Evolutionary conservation across 2,888 invertebrate species (phyloP).

Genomic region (Zonitis immaculata): DNA sequence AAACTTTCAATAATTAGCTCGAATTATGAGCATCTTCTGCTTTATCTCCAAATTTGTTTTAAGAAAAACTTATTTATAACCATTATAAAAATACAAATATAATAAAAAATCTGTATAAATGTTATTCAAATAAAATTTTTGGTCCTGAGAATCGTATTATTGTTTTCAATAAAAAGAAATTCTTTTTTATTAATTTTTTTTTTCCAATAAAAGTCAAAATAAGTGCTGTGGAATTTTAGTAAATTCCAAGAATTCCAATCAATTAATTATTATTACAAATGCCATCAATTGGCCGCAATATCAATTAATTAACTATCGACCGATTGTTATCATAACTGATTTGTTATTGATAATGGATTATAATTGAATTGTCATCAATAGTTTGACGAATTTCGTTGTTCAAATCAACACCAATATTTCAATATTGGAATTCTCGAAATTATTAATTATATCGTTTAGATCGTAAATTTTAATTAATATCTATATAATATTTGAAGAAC

Average conservation of each 20-base stretch:
- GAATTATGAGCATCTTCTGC: neutral
- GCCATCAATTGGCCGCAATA: neutral
- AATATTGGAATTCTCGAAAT: slow-evolving; percentile 12
- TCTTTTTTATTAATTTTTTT: neutral
- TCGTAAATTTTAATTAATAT: neutral
- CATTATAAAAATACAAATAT: slow-evolving; percentile 24
- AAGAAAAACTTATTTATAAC: slow-evolving; percentile 13
- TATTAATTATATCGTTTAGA: slow-evolving; percentile 2
- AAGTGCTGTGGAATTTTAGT: neutral
- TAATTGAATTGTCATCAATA: neutral
- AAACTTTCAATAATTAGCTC: neutral
- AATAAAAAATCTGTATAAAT: slow-evolving; percentile 17
- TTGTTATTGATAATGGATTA: neutral
- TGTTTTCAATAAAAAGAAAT: neutral
- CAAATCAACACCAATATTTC: neutral
- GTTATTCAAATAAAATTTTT: slow-evolving; percentile 17
- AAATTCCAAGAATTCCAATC: neutral
- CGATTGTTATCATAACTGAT: neutral
- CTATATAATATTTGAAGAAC: slow-evolving; percentile 7
- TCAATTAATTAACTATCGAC: neutral
- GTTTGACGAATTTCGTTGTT: neutral
- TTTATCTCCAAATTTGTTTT: neutral
- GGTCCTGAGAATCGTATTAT: slow-evolving; percentile 20
- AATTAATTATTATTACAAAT: neutral
- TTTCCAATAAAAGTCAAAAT: too few relatives aligned